Evolutionary conservation across 2,113 vertebrate species (phyloP).

Genomic region (Rhynchopsitta pachyrhyncha): DNA sequence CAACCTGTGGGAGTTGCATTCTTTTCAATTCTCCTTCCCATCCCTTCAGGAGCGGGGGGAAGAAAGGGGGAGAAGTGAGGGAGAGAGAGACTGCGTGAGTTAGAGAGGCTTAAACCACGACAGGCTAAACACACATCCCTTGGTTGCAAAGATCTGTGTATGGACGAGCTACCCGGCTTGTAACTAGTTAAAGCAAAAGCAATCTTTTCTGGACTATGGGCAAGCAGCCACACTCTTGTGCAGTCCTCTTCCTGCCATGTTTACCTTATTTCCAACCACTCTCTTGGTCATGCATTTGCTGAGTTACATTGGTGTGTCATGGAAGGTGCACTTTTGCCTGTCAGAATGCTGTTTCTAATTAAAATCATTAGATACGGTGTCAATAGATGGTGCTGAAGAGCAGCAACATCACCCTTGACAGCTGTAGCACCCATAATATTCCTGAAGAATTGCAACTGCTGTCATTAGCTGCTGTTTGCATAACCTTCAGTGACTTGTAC

Average conservation of each 20-base stretch:
- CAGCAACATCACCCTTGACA: neutral
- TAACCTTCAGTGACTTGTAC: neutral
- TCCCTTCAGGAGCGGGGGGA: too few species aligned
- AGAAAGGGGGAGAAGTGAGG: too few species aligned
- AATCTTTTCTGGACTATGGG: neutral
- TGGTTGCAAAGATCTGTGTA: neutral
- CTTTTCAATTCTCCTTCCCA: too few species aligned
- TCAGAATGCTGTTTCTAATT: neutral
- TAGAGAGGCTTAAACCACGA: too few species aligned
- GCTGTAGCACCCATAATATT: neutral
- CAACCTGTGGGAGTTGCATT: too few species aligned
- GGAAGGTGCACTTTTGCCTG: neutral
- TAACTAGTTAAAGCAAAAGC: neutral
- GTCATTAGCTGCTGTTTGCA: neutral
- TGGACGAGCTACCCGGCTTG: neutral
- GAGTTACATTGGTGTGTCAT: neutral
- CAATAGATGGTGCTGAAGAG: conserved; percentile 7
- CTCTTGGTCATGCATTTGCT: neutral
- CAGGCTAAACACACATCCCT: neutral
- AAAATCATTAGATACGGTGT: neutral
- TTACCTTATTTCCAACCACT: neutral
- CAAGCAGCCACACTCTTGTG: neutral
- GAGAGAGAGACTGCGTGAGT: too few species aligned
- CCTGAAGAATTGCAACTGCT: neutral
- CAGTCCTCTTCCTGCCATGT: neutral